Percentiles rank a stretch among this genome's conserved stretches.
Conservation (phyloP, 2,113 vertebrate species). For the Epinephelus lanceolatus region DNA sequence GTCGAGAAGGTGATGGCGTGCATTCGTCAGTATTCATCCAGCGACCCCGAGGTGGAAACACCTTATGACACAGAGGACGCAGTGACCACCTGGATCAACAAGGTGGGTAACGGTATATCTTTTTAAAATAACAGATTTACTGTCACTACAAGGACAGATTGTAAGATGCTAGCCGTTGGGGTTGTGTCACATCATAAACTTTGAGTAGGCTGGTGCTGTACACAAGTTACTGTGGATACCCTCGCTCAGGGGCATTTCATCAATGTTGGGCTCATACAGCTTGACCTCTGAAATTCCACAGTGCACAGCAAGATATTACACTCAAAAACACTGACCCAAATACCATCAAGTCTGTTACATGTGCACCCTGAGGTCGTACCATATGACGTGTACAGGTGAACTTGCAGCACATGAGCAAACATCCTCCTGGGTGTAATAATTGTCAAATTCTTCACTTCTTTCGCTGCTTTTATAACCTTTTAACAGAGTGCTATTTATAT, state of each 20-base stretch:
- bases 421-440: neutral
- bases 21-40: conserved; percentile 89
- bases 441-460: neutral
- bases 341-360: conserved; percentile 12
- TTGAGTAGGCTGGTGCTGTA: neutral
- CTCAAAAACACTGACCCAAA: conserved; percentile 30
- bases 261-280: neutral
- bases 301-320: neutral
- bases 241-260: neutral
- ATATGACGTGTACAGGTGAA: conserved; percentile 32
- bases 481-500: neutral
- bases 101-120: conserved; percentile 82
- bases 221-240: neutral
- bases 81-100: conserved; percentile 97
- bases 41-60: conserved; percentile 88
- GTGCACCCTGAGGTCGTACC: neutral
- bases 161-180: neutral
- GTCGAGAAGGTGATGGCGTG: conserved; percentile 92
- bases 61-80: conserved; percentile 96
- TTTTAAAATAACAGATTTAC: neutral
- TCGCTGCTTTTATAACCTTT: neutral
- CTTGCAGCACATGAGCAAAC: neutral
- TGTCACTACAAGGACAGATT: neutral
- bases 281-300: neutral
- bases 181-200: neutral